These are phyloP conservation scores for Calameuta idolon DNA, from an alignment of 2,888 invertebrate species.

Conservation along the genomic window DNA sequence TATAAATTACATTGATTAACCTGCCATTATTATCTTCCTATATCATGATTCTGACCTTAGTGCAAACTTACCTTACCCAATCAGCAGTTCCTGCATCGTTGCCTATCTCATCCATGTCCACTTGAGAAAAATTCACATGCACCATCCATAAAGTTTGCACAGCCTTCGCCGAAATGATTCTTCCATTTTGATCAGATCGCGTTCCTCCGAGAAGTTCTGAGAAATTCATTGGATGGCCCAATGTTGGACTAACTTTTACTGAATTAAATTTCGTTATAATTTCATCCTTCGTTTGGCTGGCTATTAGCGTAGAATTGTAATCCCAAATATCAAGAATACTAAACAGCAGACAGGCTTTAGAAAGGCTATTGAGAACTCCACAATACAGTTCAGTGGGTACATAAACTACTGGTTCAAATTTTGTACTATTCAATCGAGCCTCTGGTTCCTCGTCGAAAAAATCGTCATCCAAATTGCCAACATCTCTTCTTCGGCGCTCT, in stretches of 20 bases:
- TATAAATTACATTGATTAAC: not conserved
- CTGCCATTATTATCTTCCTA: not conserved
- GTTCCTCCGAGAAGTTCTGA: slow-evolving; percentile 74
- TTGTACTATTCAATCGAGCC: slow-evolving; percentile 37
- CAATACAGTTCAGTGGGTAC: slow-evolving; percentile 74
- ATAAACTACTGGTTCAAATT: slow-evolving; percentile 72
- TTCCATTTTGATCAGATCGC: slow-evolving; percentile 71
- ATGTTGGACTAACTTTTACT: slow-evolving; percentile 72
- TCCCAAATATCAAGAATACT: slow-evolving; percentile 81
- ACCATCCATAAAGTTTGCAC: slow-evolving; percentile 75
- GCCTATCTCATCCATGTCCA: slow-evolving; percentile 76
- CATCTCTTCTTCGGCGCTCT: slow-evolving; percentile 37
- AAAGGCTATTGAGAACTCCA: slow-evolving; percentile 73
- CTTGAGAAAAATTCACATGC: slow-evolving; percentile 76
- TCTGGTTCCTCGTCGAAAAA: slow-evolving; percentile 56
- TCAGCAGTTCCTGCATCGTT: slow-evolving; percentile 82
- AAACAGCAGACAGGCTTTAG: slow-evolving; percentile 73
- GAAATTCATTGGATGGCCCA: slow-evolving; percentile 77
- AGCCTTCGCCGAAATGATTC: slow-evolving; percentile 75
- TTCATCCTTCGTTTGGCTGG: slow-evolving; percentile 71
- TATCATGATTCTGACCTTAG: not conserved
- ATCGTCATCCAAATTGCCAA: slow-evolving; percentile 45
- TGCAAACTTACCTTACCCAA: slow-evolving; percentile 71
- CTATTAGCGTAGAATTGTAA: slow-evolving; percentile 70
- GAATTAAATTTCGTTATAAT: slow-evolving; percentile 74